These are phyloP conservation scores for Eumacrocentrus americanus DNA, from an alignment of 2,888 invertebrate species.

Conservation along the genomic window DNA sequence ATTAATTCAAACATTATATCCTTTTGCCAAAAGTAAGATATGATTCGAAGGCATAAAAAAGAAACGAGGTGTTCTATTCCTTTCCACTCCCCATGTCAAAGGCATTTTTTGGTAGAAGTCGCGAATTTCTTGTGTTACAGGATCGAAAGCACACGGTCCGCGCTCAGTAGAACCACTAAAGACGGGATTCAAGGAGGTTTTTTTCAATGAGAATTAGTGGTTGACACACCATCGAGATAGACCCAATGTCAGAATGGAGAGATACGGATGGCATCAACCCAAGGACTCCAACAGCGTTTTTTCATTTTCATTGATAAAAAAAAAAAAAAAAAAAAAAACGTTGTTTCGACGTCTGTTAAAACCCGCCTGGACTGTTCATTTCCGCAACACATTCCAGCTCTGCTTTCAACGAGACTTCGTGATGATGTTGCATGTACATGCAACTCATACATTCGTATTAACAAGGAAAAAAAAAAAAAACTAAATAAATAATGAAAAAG, in stretches of 20 bases:
- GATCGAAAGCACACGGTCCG: slow-evolving; percentile 55
- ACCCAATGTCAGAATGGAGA: no score
- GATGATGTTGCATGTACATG: slow-evolving; percentile 29
- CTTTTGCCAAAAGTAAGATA: slow-evolving; percentile 14
- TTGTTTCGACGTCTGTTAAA: slow-evolving; percentile 34
- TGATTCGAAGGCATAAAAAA: slow-evolving; percentile 9
- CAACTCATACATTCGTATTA: slow-evolving; percentile 28
- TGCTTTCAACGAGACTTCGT: slow-evolving; percentile 49
- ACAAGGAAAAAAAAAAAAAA: slow-evolving; percentile 23
- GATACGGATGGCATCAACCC: no score
- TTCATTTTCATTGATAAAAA: slow-evolving; percentile 23
- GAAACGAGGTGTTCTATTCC: not conserved
- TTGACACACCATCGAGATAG: no score
- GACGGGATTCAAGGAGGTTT: slow-evolving; percentile 8
- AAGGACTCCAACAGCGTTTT: slow-evolving; percentile 35
- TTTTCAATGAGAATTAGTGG: slow-evolving; percentile 23
- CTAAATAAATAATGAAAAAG: no score
- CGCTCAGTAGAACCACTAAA: slow-evolving; percentile 50
- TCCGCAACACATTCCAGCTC: slow-evolving; percentile 52
- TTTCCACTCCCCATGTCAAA: not conserved
- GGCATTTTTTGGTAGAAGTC: slow-evolving; percentile 29
- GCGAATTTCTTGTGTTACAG: slow-evolving; percentile 55
- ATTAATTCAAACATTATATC: not conserved
- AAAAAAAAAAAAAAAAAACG: slow-evolving; percentile 32
- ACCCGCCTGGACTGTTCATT: slow-evolving; percentile 27